These are phyloP conservation scores for Pristionchus mayeri DNA, from an alignment of 2,888 invertebrate species.

Conservation along the genomic window DNA sequence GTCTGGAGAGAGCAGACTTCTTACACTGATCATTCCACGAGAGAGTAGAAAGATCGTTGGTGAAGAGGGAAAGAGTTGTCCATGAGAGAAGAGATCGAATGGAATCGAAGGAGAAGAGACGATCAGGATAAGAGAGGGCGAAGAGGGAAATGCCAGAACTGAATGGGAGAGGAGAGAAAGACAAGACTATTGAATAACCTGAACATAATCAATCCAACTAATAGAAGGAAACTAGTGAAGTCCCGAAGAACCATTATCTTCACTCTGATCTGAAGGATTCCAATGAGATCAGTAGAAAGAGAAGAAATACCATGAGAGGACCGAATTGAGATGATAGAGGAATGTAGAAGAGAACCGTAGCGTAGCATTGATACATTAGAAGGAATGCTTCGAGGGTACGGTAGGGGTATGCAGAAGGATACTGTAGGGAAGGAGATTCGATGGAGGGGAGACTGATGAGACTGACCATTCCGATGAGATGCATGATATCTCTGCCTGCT, in stretches of 20 bases:
- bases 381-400: slow-evolving; percentile 69
- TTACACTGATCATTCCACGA: slow-evolving; percentile 50
- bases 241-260: slow-evolving; percentile 77
- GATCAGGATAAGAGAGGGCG: slow-evolving; percentile 78
- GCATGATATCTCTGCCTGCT: slow-evolving; percentile 51
- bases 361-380: slow-evolving; percentile 79
- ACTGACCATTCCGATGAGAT: slow-evolving; percentile 14
- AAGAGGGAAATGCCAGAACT: slow-evolving; percentile 76
- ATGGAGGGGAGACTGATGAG: not conserved
- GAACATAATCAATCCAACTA: slow-evolving; percentile 68
- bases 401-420: slow-evolving; percentile 58
- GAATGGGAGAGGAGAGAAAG: slow-evolving; percentile 25
- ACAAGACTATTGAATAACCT: slow-evolving; percentile 55
- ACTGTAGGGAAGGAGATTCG: slow-evolving; percentile 3
- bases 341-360: slow-evolving; percentile 78
- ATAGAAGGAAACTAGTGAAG: slow-evolving; percentile 71
- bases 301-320: slow-evolving; percentile 55
- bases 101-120: slow-evolving; percentile 74
- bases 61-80: slow-evolving; percentile 78
- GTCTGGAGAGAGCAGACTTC: slow-evolving; percentile 43
- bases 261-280: slow-evolving; percentile 78
- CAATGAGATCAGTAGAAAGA: slow-evolving; percentile 67
- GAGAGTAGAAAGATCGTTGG: slow-evolving; percentile 75
- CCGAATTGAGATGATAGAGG: slow-evolving; percentile 75
- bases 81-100: slow-evolving; percentile 77